These are phyloP conservation scores for Vanessa atalanta DNA, from an alignment of 1,140 invertebrate genomes.

Conservation along the genomic window DNA sequence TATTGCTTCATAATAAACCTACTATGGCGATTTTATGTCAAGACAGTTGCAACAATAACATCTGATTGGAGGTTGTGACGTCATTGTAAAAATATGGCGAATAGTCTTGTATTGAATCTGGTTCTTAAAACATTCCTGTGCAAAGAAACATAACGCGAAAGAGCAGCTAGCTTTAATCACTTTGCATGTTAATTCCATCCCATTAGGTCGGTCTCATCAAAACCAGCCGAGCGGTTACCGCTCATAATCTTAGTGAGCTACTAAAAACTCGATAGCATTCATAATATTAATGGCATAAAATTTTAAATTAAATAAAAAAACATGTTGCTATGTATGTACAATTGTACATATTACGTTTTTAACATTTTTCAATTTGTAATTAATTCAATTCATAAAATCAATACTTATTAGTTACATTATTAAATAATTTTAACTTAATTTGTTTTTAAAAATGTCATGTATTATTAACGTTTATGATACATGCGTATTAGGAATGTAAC, in stretches of 20 bases:
- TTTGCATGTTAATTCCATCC: conserved; percentile 23
- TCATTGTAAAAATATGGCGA: background rate
- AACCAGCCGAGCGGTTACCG: conserved; percentile 11
- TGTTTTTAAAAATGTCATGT: too few species aligned
- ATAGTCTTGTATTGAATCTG: background rate
- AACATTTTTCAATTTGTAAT: background rate
- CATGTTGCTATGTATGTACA: background rate
- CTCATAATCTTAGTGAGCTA: conserved; percentile 33
- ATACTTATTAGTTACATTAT: too few species aligned
- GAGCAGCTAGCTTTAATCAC: conserved; percentile 17
- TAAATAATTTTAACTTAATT: too few species aligned
- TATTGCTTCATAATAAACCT: too few species aligned
- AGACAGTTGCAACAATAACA: too few species aligned
- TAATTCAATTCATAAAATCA: background rate
- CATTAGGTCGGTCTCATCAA: conserved; percentile 28
- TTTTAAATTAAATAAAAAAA: conserved; percentile 12
- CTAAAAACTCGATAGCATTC: conserved; percentile 31
- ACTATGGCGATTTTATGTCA: too few species aligned
- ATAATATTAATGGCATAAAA: conserved; percentile 28
- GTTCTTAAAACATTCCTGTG: background rate
- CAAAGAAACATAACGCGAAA: conserved; percentile 8
- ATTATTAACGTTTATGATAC: too few species aligned
- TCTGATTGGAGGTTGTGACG: background rate
- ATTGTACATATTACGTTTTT: background rate
- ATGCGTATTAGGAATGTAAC: background rate